Evolutionary conservation across 2,888 invertebrate species (phyloP).

Genomic region (Oegoconia quadripuncta): DNA sequence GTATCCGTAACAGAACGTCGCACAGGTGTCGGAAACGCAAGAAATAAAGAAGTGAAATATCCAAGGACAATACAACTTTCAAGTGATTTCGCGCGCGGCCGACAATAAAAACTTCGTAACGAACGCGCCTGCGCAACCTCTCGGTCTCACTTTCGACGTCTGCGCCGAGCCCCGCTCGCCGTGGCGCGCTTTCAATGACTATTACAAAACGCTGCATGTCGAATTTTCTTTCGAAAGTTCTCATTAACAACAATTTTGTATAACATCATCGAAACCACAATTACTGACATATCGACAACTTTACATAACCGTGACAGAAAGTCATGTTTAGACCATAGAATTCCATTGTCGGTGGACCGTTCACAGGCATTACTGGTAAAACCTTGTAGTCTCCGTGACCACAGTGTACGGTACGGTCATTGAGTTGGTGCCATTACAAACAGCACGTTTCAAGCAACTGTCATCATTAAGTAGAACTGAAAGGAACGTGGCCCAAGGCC

Average conservation of each 20-base stretch:
- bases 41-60: slow-evolving; percentile 77
- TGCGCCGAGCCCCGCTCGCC: slow-evolving; percentile 54
- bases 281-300: slow-evolving; percentile 10
- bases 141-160: slow-evolving; percentile 74
- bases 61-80: slow-evolving; percentile 79
- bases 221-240: slow-evolving; percentile 70
- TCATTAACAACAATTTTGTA: slow-evolving; percentile 42
- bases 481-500: slow-evolving; percentile 73
- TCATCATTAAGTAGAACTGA: slow-evolving; percentile 75
- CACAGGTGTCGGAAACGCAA: slow-evolving; percentile 70
- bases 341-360: slow-evolving; percentile 19
- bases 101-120: slow-evolving; percentile 77
- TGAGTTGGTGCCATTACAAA: slow-evolving; percentile 56
- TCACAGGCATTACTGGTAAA: slow-evolving; percentile 25
- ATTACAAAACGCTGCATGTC: slow-evolving; percentile 70
- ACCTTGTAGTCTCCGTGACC: slow-evolving; percentile 49
- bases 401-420: slow-evolving; percentile 40
- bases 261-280: slow-evolving; percentile 16
- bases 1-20: slow-evolving; percentile 61
- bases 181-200: slow-evolving; percentile 65
- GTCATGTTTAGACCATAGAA: slow-evolving; percentile 17
- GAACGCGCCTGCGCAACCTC: slow-evolving; percentile 73
- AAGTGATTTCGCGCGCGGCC: slow-evolving; percentile 77
- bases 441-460: slow-evolving; percentile 69
- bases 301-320: slow-evolving; percentile 18